Base-by-base conservation (phyloP, 1,140 invertebrate species). In the Hestina assimilis region DNA sequence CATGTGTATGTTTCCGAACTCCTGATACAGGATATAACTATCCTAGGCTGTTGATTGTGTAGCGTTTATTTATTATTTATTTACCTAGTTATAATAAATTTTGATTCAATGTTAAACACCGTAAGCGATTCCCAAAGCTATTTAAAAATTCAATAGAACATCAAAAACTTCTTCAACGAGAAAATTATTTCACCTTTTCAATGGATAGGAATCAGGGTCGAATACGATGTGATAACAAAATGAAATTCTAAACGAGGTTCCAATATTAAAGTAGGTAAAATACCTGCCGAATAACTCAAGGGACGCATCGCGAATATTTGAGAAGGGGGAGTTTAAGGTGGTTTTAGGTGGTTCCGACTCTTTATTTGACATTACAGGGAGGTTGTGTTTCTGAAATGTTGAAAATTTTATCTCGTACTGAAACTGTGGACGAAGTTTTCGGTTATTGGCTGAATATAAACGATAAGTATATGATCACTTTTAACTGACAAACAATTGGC, bases 251-350 rank as follows among this genome's bases (percentile, higher is more conserved):
- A 71, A 60, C 65, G 61, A 54, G 45, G 24, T 59, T 59, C 65
- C 68, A 63, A 71, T 68, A 67, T 71, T 64, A 67, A 71, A 71
- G 64, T 67, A 63, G 53, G 63, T 59, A 59, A 66, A 67, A 71
- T 71, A 71, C 65, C 68, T 67, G 65, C 41, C 64, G 57, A 71
- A 71, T 71, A 67, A 64, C 68, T 67, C 61, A 14, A 47, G 56
- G 50, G 57, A 67, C 65, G 65, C 41, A 53, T 47, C 14, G 50
- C 41, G 68, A 71, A 66, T 66, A 63, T 62, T 63, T 53, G 59
- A 68, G 42, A 48, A 63, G 52, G 57, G 41, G 53, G 62, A 24
- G 24, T 47, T 20, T 21, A 17, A 43, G 7, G 41, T 11, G 41
- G n/a, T n/a, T n/a, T n/a, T 19, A 38, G 38, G 50, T 11, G 50